Evolutionary conservation across 2,888 invertebrate species (phyloP), one percentile per base, ranked within the genome.

Genomic region (Standfussiana lucernea): DNA sequence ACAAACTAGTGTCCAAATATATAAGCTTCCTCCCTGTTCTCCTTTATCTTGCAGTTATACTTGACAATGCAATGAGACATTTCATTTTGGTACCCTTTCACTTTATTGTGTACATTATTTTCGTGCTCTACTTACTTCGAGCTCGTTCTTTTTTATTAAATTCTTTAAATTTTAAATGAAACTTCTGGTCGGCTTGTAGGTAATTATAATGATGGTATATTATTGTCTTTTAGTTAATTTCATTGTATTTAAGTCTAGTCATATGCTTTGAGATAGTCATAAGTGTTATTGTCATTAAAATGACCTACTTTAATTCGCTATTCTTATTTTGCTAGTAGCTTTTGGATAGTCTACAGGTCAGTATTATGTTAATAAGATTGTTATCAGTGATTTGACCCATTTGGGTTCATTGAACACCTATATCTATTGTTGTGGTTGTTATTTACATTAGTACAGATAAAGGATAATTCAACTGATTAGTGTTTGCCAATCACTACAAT

Each of bases 51-150:
- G 28, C 66, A 71, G 42, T 59, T 76, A 66, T 35, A 72, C 80
- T 80, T 83, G 81, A 80, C 79, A 79, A 78, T 84, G 89, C 89
- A 91, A 90, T 88, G 87, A 89, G 82, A 88, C 88, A 88, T 90
- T 91, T 90, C 86, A 88, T 92, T 93, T 94, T 89, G 92, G 93
- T 92, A 95, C 94, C 96, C 96, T 96, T 96, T 96, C 96, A 96
- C 96, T 96, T 96, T 93, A 94, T 94, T 94, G 94, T 94, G 93
- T 94, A 94, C 93, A 94, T 91, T 94, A 94, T 94, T 95, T 95
- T 95, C 94, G 95, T 96, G 96, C 96, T 96, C 96, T 95, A 96
- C 96, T 96, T 96, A 95, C 89, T 94, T 88, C 82, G 82, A 89
- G 91, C 90, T 93, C 90, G 87, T 87, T 89, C 82, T 90, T 89